phyloP scores from a whole-genome alignment of 2,113 vertebrate species.

The Genyomyrus donnyi region DNA sequence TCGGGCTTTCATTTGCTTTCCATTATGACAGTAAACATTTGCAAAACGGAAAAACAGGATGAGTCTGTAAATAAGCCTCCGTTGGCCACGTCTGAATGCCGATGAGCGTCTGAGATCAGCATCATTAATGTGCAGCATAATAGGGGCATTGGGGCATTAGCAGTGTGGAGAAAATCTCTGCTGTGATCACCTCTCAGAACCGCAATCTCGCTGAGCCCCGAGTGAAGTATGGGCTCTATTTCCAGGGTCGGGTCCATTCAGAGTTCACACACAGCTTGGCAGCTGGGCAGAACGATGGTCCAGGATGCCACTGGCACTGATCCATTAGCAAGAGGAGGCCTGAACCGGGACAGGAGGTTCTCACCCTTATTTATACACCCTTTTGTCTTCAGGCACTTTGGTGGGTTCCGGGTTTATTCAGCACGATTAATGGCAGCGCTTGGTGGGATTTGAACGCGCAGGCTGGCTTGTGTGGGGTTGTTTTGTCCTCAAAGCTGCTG shows the following conservation, averaged over 20 bases:
- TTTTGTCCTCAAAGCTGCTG: neutral
- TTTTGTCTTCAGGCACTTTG: neutral
- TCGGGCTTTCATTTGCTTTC: slow-evolving; percentile 22
- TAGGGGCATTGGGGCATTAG: slow-evolving; percentile 12
- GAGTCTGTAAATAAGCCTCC: slow-evolving; percentile 38
- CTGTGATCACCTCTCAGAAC: neutral
- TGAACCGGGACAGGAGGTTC: neutral
- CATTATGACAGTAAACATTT: slow-evolving; percentile 43
- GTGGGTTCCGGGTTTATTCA: neutral
- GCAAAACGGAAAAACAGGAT: slow-evolving; percentile 40
- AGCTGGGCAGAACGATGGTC: neutral
- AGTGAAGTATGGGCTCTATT: neutral
- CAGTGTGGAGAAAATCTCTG: neutral
- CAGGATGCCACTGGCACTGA: neutral
- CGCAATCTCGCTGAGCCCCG: neutral
- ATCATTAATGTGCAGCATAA: slow-evolving; percentile 30
- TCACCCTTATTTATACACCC: neutral
- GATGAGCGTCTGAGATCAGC: slow-evolving; percentile 26
- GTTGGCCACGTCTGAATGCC: slow-evolving; percentile 13
- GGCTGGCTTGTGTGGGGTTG: neutral
- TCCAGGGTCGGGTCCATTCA: neutral
- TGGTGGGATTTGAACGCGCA: neutral
- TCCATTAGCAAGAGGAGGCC: neutral
- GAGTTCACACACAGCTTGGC: neutral
- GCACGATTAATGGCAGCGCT: neutral